These are phyloP conservation scores for Leptocoma aspasia DNA, from an alignment of 2,113 vertebrate genomes.

Conservation along the genomic window DNA sequence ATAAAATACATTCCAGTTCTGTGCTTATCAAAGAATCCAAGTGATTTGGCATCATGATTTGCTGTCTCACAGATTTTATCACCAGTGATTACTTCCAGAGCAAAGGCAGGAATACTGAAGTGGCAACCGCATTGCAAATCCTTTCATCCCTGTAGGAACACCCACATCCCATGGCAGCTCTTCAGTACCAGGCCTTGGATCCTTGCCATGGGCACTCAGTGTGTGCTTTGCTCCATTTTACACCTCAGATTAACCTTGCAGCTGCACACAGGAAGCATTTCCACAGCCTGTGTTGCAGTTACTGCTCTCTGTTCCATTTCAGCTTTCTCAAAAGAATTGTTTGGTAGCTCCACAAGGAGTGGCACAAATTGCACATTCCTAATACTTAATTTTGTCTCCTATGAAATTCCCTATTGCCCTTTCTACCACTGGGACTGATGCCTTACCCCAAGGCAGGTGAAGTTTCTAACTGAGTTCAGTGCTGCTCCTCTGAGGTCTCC, in stretches of 20 bases:
- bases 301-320: neutral
- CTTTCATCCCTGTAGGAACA: neutral
- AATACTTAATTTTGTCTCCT: neutral
- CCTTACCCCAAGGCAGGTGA: neutral
- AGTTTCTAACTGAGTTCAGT: neutral
- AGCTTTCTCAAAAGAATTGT: neutral
- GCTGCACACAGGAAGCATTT: neutral
- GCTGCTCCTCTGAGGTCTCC: neutral
- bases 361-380: neutral
- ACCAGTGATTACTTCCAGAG: neutral
- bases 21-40: neutral
- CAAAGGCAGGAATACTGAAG: neutral
- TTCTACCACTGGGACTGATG: neutral
- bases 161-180: neutral
- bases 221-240: neutral
- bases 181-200: neutral
- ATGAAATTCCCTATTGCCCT: neutral
- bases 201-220: neutral
- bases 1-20: neutral
- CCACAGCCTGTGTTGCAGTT: neutral
- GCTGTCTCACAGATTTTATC: neutral
- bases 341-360: neutral
- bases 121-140: neutral
- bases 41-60: neutral
- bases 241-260: neutral